Base-by-base conservation (phyloP, 2,888 invertebrate genomes). In the Drosophila subsilvestris region DNA sequence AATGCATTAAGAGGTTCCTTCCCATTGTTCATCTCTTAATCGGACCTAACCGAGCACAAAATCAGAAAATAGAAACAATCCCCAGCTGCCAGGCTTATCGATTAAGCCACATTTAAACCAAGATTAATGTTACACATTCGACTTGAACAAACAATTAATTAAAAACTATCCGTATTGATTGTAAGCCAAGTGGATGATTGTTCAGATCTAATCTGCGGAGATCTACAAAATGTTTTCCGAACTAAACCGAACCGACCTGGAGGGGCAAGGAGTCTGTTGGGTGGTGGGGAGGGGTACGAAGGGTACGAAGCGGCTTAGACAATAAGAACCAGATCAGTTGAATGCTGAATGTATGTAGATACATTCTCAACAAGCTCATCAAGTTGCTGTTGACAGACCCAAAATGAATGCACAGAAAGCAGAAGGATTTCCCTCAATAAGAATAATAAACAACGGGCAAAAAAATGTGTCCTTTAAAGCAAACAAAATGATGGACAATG, bases 401-500 rank as follows among this genome's bases (percentile, higher is more conserved):
- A 51, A 17, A 60, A 22, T 17, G 25, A 63, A 59, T 56, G n/a
- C 14, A 32, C 42, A 37, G 60, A 43, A 63, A 71, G 56, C 27
- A 27, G 53, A 69, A 66, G 81, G 75, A 86, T 77, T 79, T 80
- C 45, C 61, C 72, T 76, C 86, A 75, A 84, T 81, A 78, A 76
- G 73, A 68, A 85, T 84, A 86, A 80, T 78, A 88, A 88, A 88
- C 75, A 88, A 55, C 56, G 56, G 25, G 18, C 47, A 54, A 55
- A 66, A 74, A 63, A 82, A 80, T 72, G 69, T 83, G 88, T 88
- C 82, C 84, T 79, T 82, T 68, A 76, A 88, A 86, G 88, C 88
- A 88, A 83, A 83, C 82, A 88, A 78, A 86, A 83, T 78, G 82
- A 66, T 81, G 56, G 67, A 74, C 79, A 81, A 76, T 70, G 75